Base-by-base conservation (phyloP, 2,888 invertebrate species). In the Diarsia mendica region DNA sequence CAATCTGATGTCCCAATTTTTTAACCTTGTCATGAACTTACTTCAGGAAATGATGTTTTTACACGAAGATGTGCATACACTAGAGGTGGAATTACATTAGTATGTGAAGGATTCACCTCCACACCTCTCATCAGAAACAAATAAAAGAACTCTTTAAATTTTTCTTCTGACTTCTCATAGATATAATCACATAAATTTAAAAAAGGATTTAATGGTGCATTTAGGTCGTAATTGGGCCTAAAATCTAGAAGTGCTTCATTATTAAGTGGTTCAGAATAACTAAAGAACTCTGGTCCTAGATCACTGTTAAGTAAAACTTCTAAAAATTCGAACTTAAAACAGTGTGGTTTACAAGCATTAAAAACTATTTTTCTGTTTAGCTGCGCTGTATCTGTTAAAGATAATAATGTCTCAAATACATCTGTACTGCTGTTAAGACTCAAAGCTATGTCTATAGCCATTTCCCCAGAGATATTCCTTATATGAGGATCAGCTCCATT, bases 181-280 rank as follows among this genome's bases (percentile, higher is more conserved):
- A 96, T 94, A 83, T 96, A 96, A 88, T 95, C 95, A 88, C 94
- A 93, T 28, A 96, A 92, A 85, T 94, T 93, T 64, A 96, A 89
- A 85, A 91, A 95, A 63, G 94, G 92, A 82, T 95, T 96, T 23
- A 96, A 81, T 6, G 96, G 95, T 77, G 95, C 92, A 90, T 93
- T 94, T 5, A 90, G 89, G 6, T 86, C 75, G 81, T 96, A 96
- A 2, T 66, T 78, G 13, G 94, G 94, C 53, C 86, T 84, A 49
- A 91, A 84, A 39, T 91, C 91, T 76, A 93, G 92, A 90, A 77
- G 88, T 86, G 77, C 94, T 94, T 84, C 89, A 28, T 91, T 89
- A 88, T 93, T 86, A 80, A 93, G 95, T 67, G 88, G 87, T 74
- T 95, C 94, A 80, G 85, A 85, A 74, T 91, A 92, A 86, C 94